Evolutionary conservation across 2,113 vertebrate species (phyloP).

Genomic region (Otis tarda): DNA sequence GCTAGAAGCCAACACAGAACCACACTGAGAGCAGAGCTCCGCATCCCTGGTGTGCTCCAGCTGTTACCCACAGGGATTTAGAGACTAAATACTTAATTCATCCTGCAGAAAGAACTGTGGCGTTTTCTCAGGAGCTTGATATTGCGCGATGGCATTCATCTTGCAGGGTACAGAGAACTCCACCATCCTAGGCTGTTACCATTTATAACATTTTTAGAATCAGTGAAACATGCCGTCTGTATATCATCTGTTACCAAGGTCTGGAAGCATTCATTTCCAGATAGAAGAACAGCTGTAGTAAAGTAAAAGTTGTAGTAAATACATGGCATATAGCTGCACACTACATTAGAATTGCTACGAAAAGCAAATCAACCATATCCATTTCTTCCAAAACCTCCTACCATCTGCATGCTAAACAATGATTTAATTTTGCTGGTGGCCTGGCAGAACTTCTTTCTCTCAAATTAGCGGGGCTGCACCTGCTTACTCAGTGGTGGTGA

Average conservation of each 20-base stretch:
- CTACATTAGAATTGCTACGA: background rate
- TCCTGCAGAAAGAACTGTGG: background rate
- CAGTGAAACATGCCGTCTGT: background rate
- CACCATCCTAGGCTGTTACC: background rate
- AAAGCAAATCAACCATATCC: background rate
- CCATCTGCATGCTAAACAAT: background rate
- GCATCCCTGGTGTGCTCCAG: background rate
- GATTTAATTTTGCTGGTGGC: background rate
- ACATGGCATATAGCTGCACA: background rate
- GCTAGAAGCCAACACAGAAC: background rate
- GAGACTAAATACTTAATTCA: background rate
- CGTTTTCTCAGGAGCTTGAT: background rate
- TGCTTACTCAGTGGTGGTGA: background rate
- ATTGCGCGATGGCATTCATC: background rate
- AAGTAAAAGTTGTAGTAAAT: constrained; percentile 7
- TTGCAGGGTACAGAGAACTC: background rate
- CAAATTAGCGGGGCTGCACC: background rate
- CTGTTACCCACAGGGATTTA: background rate
- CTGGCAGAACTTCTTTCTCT: background rate
- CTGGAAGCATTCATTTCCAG: background rate
- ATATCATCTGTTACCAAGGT: background rate
- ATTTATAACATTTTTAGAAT: background rate
- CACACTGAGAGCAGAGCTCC: background rate
- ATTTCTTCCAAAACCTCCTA: background rate
- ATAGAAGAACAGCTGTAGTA: background rate